These are phyloP conservation scores for Dryobates pubescens DNA, from an alignment of 2,797 vertebrate genomes.

Conservation along the genomic window DNA sequence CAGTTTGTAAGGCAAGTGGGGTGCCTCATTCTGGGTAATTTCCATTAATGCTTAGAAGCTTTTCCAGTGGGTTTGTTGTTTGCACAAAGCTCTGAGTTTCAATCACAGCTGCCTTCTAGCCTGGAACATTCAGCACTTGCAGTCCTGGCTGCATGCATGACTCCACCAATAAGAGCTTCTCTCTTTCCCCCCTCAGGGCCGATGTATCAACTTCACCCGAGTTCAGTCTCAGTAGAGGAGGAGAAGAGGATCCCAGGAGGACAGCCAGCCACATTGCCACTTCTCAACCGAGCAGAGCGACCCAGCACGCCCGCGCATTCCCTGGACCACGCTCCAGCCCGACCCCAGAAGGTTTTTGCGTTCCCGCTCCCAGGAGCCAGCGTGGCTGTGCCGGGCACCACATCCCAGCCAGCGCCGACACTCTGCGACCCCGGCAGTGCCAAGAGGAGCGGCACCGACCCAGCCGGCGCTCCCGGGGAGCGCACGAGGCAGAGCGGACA, in stretches of 20 bases:
- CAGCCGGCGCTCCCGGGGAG: not conserved
- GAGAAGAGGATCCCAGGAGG: slow-evolving; percentile 11
- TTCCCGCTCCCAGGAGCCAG: not conserved
- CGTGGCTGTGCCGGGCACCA: not conserved
- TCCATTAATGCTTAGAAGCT: slow-evolving; percentile 27
- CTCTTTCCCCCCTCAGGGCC: slow-evolving; percentile 82
- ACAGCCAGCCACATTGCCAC: slow-evolving; percentile 19
- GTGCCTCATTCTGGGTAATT: slow-evolving; percentile 1
- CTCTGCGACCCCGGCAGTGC: not conserved
- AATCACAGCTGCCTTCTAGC: not conserved
- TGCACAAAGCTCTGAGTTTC: slow-evolving; percentile 23
- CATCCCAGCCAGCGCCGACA: not conserved
- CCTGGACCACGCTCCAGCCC: slow-evolving; percentile 37
- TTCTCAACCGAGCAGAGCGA: slow-evolving; percentile 49
- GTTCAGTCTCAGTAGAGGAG: slow-evolving; percentile 81
- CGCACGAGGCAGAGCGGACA: not conserved
- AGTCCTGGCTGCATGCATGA: not conserved
- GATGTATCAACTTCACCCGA: slow-evolving; percentile 93
- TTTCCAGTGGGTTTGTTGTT: slow-evolving; percentile 1
- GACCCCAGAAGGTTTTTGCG: slow-evolving; percentile 26
- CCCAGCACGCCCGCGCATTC: slow-evolving; percentile 37
- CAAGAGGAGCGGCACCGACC: not conserved
- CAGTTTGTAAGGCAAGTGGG: not conserved
- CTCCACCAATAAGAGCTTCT: slow-evolving; percentile 41
- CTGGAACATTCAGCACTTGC: not conserved